Base-by-base conservation (phyloP, 2,113 vertebrate species). In the Litocranius walleri region DNA sequence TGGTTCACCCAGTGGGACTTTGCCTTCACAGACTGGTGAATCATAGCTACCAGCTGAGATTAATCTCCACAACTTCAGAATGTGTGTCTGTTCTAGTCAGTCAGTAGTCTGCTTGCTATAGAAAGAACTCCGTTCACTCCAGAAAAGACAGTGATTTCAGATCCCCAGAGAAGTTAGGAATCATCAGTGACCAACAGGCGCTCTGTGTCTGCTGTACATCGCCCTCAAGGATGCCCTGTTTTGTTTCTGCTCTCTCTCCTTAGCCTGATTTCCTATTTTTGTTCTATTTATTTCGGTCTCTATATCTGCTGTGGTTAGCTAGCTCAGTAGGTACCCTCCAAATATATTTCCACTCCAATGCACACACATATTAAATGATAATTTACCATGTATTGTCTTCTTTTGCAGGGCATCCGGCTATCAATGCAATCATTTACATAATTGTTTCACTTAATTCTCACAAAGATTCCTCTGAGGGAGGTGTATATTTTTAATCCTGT, bases 11-110 rank as follows among this genome's bases (percentile, higher is more conserved):
- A 45, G 40, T 27, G 52, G 96, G 61, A 97, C 85, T 86, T 96
- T 91, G 96, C 54, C 45, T 91, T 62, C 50, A n/a, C 30, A 30
- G 64, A 33, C 81, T 71, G 74, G 50, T 74, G 95, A 97, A 30
- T 71, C 88, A 82, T 0, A 94, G 84, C 13, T 43, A 62, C 84
- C 52, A 43, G 1, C 59, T 80, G 74, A 94, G 52, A 95, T 84
- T 30, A 54, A 80, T 52, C 85, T 82, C 52, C 4, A 2, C 61
- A 77, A 64, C 78, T 25, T 1, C 23, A 71, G 67, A 82, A 30
- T 7, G 12, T 62, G 50, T 43, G 25, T 56, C 84, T 45, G 43
- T 43, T 12, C 33, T 7, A 92, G 77, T 25, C 89, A 62, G 64
- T 27, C 36, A 74, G 71, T 77, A 12, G n/a, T 29, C 84, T 84